Evolutionary conservation across 2,113 vertebrate genomes (phyloP).

Genomic region (Origma solitaria): DNA sequence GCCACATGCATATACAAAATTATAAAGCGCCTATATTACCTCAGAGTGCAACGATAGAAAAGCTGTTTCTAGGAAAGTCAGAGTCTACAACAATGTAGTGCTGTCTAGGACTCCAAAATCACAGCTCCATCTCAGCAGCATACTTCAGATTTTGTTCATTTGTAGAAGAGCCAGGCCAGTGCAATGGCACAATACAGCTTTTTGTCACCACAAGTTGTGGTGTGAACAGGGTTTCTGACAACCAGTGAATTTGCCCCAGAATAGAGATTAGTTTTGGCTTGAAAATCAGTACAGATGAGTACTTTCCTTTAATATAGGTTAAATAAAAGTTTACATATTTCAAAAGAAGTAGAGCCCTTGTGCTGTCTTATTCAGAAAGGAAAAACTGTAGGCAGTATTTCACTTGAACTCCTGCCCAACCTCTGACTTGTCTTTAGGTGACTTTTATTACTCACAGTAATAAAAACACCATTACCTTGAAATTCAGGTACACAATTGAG

Average conservation of each 20-base stretch:
- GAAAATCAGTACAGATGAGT: neutral
- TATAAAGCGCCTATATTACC: neutral
- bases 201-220: neutral
- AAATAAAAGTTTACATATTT: neutral
- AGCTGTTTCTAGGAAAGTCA: neutral
- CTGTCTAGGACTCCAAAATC: neutral
- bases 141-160: neutral
- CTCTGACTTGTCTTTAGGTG: neutral
- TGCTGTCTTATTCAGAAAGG: neutral
- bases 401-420: neutral
- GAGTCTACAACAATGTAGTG: neutral
- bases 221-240: neutral
- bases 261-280: neutral
- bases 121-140: neutral
- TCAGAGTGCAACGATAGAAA: neutral
- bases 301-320: neutral
- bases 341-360: neutral
- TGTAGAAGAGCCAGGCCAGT: neutral
- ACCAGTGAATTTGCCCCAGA: neutral
- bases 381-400: neutral
- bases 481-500: neutral
- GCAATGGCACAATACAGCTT: neutral
- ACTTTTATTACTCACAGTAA: neutral
- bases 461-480: neutral
- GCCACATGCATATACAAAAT: neutral